Evolutionary conservation across 2,888 invertebrate species (phyloP).

Genomic region (Tiliacea citrago): DNA sequence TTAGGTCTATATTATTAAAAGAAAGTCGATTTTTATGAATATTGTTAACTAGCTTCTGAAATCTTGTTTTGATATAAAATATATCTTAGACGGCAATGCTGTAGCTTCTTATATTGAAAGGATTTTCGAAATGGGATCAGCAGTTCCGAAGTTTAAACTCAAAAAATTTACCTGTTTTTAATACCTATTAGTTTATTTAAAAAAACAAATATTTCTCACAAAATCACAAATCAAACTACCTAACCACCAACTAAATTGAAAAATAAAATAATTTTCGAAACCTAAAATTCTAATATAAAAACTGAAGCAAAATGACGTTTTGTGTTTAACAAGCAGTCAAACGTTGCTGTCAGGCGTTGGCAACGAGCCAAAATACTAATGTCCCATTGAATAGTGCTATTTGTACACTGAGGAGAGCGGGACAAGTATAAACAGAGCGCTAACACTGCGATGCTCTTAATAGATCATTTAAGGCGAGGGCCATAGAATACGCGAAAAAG

Average conservation of each 20-base stretch:
- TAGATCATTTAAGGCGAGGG: conserved; percentile 80
- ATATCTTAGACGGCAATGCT: not conserved
- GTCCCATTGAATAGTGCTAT: conserved; percentile 89
- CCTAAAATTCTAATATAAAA: conserved; percentile 51
- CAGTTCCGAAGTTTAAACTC: not conserved
- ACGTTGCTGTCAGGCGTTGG: conserved; percentile 79
- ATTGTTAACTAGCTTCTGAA: not conserved
- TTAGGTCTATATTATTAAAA: too few species aligned
- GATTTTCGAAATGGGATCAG: not conserved
- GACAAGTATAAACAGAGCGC: conserved; percentile 73
- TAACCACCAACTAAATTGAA: not conserved
- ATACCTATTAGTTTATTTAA: too few species aligned
- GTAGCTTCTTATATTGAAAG: not conserved
- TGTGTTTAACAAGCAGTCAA: conserved; percentile 81
- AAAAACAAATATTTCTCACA: not conserved
- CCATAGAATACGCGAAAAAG: conserved; percentile 69
- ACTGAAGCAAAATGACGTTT: conserved; percentile 62
- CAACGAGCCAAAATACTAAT: conserved; percentile 87
- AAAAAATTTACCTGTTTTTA: not conserved
- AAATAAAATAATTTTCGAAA: conserved; percentile 7
- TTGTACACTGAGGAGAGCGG: conserved; percentile 80
- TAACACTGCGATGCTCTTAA: conserved; percentile 75
- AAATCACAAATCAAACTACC: not conserved
- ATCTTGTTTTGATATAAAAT: not conserved
- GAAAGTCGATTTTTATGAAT: not conserved